These are phyloP conservation scores for Miniopterus natalensis DNA, from an alignment of 2,113 vertebrate species.

Conservation along the genomic window DNA sequence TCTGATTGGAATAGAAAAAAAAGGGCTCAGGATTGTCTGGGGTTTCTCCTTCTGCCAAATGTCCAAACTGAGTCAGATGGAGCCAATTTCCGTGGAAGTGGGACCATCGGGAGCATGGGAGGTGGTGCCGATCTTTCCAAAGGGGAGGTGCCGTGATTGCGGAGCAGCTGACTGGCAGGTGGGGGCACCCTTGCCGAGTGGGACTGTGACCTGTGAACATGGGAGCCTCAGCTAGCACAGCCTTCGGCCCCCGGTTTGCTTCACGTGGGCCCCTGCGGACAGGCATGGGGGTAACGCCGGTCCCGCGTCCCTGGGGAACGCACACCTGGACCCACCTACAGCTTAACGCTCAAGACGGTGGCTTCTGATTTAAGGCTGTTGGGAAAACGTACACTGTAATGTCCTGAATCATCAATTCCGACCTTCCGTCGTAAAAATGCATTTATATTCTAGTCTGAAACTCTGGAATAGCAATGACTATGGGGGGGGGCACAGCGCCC, in stretches of 20 bases:
- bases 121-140: not conserved
- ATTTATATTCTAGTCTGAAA: not conserved
- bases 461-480: not conserved
- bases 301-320: not conserved
- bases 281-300: accelerated
- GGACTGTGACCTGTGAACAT: not conserved
- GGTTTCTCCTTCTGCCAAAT: not conserved
- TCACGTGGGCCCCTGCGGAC: accelerated
- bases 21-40: accelerated
- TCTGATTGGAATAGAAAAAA: not conserved
- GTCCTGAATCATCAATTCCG: conserved; percentile 17
- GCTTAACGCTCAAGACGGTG: no score
- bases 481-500: not conserved
- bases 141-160: no score
- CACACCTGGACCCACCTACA: accelerated
- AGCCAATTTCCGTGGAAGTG: accelerated
- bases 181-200: not conserved
- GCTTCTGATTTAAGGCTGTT: not conserved
- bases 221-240: accelerated
- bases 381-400: not conserved
- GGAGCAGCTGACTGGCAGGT: accelerated
- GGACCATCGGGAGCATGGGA: not conserved
- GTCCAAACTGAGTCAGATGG: accelerated
- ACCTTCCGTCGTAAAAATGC: conserved; percentile 13
- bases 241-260: accelerated